These are phyloP conservation scores for Ommatoiulus sabulosus DNA, from an alignment of 2,888 invertebrate species.

Conservation along the genomic window DNA sequence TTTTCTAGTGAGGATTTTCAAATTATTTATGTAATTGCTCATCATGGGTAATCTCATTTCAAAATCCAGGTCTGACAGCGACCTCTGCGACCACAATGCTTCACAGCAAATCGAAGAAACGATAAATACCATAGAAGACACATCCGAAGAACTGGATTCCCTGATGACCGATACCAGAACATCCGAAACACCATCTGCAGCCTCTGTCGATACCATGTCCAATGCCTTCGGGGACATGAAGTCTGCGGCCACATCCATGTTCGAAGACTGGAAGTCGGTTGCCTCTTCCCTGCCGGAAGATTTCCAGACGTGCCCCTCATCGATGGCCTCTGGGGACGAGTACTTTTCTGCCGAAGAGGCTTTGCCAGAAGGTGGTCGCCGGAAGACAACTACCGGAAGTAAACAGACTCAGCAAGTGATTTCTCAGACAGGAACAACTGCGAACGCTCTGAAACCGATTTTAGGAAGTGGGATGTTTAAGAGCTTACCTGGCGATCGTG, in stretches of 20 bases:
- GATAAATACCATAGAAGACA: conserved; percentile 53
- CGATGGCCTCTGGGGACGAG: conserved; percentile 54
- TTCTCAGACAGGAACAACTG: neutral
- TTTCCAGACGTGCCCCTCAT: conserved; percentile 57
- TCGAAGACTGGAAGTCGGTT: conserved; percentile 58
- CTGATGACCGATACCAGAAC: conserved; percentile 55
- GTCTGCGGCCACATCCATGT: conserved; percentile 52
- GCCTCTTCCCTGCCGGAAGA: conserved; percentile 57
- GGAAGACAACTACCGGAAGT: neutral
- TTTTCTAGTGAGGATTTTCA: neutral
- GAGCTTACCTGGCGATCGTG: neutral
- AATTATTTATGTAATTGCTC: neutral
- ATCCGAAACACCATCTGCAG: conserved; percentile 22
- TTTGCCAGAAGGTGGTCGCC: neutral
- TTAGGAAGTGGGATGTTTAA: neutral
- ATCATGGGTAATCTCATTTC: neutral
- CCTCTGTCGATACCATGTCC: conserved; percentile 49
- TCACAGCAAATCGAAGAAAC: conserved; percentile 54
- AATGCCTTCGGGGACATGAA: neutral
- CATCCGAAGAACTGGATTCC: conserved; percentile 23
- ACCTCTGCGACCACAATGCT: conserved; percentile 56
- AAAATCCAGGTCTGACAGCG: conserved; percentile 56
- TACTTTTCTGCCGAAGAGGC: conserved; percentile 54
- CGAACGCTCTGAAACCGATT: neutral
- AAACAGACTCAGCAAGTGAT: neutral